Base-by-base conservation (phyloP, 2,797 vertebrate species). In the Clangula hyemalis region DNA sequence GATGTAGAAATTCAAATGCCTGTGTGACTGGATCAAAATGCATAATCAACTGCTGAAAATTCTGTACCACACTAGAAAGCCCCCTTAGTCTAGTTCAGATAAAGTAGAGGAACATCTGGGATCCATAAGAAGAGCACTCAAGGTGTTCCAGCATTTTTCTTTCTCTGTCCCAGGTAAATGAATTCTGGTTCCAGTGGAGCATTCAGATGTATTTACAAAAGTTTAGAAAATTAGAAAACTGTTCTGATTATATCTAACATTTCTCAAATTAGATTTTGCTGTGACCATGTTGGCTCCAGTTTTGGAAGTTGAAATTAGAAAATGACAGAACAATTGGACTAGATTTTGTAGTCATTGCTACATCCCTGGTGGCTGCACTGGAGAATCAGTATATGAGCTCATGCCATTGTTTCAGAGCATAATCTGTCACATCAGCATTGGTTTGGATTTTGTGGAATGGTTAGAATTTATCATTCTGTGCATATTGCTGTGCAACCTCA, bases 1-100 rank as follows among this genome's bases (percentile, higher is more conserved):
- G 24, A 75, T 60, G 70, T 78, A 78, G 93, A 94, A 93, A 61
- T 76, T 83, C 28, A 74, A n/a, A 30, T 71, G 24, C 11, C 27
- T 80, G 0, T 38, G 10, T 64, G 56, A 54, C 47, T 90, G 30
- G 10, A 15, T 73, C 34, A 45, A 27, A 34, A 13, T 49, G 22
- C 72, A 51, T 81, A 58, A 89, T 53, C 11, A 78, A 70, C 9
- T 34, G 7, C 34, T 91, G 38, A 74, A 91, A 86, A 60, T 78
- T 81, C 51, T 58, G 39, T 65, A 58, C 2, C 47, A 16, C 75
- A 39, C 54, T 49, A 54, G 57, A 81, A 87, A 82, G 9, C 47
- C 30, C 83, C 6, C 27, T 22, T 77, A 41, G 61, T 85, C 32
- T 81, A 75, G 66, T 90, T 90, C 53, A 70, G 47, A 18, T 60